Evolutionary conservation across 2,797 vertebrate genomes (phyloP).

Genomic region (Siniperca undulata): DNA sequence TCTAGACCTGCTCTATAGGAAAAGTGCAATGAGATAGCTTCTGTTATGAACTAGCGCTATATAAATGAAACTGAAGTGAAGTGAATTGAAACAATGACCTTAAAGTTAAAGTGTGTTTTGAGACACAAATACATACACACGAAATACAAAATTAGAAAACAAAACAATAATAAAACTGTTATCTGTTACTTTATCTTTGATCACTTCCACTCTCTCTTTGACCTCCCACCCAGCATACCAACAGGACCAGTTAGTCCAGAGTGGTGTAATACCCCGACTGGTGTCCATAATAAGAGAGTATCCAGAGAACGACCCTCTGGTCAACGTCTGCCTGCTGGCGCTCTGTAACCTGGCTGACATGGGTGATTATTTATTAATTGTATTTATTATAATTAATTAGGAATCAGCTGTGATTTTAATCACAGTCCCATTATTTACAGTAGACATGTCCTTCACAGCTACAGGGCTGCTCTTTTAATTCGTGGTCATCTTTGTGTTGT

Average conservation of each 20-base stretch:
- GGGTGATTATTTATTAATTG: slow-evolving; percentile 79
- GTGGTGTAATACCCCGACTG: slow-evolving; percentile 89
- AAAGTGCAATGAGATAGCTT: no score
- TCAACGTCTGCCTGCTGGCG: slow-evolving; percentile 91
- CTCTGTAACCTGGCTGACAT: slow-evolving; percentile 92
- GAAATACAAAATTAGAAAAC: neutral
- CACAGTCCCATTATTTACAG: neutral
- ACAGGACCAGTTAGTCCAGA: slow-evolving; percentile 90
- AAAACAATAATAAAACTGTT: neutral
- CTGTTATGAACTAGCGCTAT: no score
- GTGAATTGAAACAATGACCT: neutral
- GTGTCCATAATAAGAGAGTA: slow-evolving; percentile 89
- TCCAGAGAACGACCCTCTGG: slow-evolving; percentile 89
- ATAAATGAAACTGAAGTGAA: no score
- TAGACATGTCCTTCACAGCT: neutral
- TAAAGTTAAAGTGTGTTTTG: neutral
- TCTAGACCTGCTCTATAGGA: no score
- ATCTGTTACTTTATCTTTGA: neutral
- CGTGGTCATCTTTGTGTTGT: neutral
- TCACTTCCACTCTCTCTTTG: slow-evolving; percentile 4
- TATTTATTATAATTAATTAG: slow-evolving; percentile 1
- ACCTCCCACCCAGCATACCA: slow-evolving; percentile 81
- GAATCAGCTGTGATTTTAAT: neutral
- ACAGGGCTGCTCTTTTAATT: neutral
- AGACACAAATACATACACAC: neutral